Conservation (phyloP, 2,797 vertebrate species). For the Acrossocheilus fasciatus region DNA sequence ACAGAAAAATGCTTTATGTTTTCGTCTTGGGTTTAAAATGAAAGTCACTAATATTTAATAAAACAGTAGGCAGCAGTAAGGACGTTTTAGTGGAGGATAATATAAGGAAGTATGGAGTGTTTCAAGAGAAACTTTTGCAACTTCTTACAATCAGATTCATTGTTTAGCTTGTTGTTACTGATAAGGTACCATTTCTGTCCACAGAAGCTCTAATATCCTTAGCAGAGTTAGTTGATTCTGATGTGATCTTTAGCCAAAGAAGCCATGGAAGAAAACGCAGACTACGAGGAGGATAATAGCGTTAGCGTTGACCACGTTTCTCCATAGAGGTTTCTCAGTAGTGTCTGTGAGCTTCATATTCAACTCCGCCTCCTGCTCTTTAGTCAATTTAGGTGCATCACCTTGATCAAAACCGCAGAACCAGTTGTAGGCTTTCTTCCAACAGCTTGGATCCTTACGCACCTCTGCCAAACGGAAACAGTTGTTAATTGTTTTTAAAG, state of each 20-base stretch:
- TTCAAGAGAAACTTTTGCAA: not conserved
- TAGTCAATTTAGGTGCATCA: slow-evolving; percentile 78
- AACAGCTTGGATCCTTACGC: slow-evolving; percentile 68
- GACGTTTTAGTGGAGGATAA: not conserved
- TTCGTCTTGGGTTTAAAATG: not conserved
- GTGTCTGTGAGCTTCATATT: slow-evolving; percentile 87
- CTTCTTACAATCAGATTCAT: not conserved
- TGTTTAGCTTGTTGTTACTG: slow-evolving; percentile 3
- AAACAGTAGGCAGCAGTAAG: not conserved
- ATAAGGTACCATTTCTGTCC: slow-evolving; percentile 9
- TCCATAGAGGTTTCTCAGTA: slow-evolving; percentile 87
- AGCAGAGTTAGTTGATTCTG: not conserved
- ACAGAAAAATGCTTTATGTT: not conserved
- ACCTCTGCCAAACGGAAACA: slow-evolving; percentile 62
- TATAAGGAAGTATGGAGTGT: not conserved
- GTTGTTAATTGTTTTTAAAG: not conserved
- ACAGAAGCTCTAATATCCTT: not conserved
- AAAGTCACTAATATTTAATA: not conserved
- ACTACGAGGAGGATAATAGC: slow-evolving; percentile 87
- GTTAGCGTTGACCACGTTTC: slow-evolving; percentile 84
- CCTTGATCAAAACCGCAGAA: slow-evolving; percentile 90
- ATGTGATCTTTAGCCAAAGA: slow-evolving; percentile 81
- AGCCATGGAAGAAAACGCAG: slow-evolving; percentile 92
- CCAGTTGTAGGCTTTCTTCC: slow-evolving; percentile 79
- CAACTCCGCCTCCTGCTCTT: slow-evolving; percentile 85